Percentiles rank a stretch among this genome's conserved stretches.
Conservation (phyloP, 1,140 invertebrate genomes). For the Dolichoris vasculosae region DNA sequence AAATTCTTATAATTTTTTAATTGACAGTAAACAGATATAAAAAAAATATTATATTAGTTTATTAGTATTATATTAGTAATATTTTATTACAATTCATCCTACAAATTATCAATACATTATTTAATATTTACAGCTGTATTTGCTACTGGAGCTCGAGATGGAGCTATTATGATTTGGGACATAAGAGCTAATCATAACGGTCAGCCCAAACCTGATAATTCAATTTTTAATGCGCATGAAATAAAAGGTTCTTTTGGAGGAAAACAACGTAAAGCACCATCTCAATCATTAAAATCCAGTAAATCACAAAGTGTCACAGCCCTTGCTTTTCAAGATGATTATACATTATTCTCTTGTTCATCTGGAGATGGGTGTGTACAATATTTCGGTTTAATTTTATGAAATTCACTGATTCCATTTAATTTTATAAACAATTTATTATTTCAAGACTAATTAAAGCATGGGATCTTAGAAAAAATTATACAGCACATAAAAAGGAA, state of each 20-base stretch:
- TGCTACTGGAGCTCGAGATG: slow-evolving; percentile 89
- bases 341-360: slow-evolving; percentile 85
- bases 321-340: slow-evolving; percentile 85
- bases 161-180: slow-evolving; percentile 90
- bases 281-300: background rate
- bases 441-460: slow-evolving; percentile 82
- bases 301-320: slow-evolving; percentile 82
- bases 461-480: slow-evolving; percentile 91
- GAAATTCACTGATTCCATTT: background rate
- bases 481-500: slow-evolving; percentile 80
- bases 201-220: slow-evolving; percentile 75
- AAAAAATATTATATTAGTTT: background rate
- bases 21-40: background rate
- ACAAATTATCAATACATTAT: background rate
- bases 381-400: background rate
- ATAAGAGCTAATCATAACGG: slow-evolving; percentile 76
- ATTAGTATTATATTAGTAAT: no score
- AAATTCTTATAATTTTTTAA: background rate
- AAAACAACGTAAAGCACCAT: slow-evolving; percentile 29
- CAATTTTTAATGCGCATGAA: slow-evolving; percentile 46
- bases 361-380: slow-evolving; percentile 83
- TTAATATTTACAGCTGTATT: slow-evolving; percentile 77
- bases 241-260: background rate
- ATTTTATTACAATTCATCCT: no score
- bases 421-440: slow-evolving; percentile 7